Conservation (phyloP, 1,140 invertebrate species). For the Diuraphis noxia region DNA sequence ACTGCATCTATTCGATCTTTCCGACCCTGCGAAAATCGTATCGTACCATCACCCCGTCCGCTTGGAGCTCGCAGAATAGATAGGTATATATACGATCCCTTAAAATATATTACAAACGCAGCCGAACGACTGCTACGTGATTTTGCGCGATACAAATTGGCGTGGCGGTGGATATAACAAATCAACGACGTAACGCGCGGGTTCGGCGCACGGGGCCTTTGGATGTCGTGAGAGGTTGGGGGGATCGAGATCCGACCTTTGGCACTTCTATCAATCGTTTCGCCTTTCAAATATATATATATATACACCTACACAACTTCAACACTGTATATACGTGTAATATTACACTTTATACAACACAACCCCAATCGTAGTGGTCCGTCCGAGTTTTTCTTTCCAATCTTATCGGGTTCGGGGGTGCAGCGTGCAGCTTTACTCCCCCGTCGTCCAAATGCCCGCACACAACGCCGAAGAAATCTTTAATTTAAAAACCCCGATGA, state of each 20-base stretch:
- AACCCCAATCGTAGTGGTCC: background rate
- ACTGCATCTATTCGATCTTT: background rate
- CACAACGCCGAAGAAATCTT: background rate
- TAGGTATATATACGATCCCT: background rate
- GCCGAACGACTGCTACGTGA: background rate
- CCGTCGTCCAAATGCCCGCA: background rate
- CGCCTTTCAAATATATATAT: background rate
- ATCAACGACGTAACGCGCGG: background rate
- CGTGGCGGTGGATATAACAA: background rate
- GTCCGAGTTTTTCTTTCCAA: background rate
- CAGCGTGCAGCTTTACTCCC: background rate
- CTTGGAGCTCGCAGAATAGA: background rate
- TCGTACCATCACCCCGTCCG: background rate
- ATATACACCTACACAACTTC: background rate
- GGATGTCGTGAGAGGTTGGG: background rate
- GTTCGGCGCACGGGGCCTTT: background rate
- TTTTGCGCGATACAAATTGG: background rate
- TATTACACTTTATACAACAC: background rate
- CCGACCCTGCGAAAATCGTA: background rate
- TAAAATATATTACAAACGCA: background rate
- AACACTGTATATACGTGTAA: background rate
- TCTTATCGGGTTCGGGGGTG: background rate
- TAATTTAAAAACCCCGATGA: conserved; percentile 27
- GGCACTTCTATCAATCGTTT: background rate
- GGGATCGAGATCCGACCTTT: background rate